Conservation (phyloP, 2,888 invertebrate species). For the Gryllus longicercus region DNA sequence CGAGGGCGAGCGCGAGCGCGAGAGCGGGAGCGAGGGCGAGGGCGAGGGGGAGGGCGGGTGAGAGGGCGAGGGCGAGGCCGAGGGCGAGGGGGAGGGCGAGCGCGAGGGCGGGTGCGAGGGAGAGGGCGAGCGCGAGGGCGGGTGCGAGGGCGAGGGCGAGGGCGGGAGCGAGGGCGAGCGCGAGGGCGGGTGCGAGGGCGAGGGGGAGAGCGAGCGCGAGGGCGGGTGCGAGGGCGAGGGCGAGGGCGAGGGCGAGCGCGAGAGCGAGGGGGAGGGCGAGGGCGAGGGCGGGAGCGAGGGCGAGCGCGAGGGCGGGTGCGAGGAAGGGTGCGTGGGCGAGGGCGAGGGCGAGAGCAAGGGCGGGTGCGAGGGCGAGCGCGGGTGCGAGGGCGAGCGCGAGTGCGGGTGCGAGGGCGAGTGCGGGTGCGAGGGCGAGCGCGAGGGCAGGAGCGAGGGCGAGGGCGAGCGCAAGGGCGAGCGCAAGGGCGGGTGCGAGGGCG, state of each 20-base stretch:
- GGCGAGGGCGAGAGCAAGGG: not conserved
- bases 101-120: not conserved
- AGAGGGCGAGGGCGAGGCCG: not conserved
- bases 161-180: too few species aligned
- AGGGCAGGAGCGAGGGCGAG: fast-evolving
- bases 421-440: too few species aligned
- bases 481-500: not conserved
- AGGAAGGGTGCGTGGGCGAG: too few species aligned
- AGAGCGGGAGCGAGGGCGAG: not conserved
- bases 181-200: not conserved
- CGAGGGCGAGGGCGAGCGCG: too few species aligned
- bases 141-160: not conserved
- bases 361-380: not conserved
- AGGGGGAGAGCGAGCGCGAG: not conserved
- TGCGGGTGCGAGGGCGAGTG: too few species aligned
- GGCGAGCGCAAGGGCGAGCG: not conserved
- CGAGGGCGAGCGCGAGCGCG: not conserved
- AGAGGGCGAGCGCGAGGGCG: not conserved
- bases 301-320: fast-evolving
- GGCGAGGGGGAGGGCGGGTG: not conserved
- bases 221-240: too few species aligned
- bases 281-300: too few species aligned
- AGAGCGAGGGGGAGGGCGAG: too few species aligned
- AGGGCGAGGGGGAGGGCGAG: not conserved
- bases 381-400: too few species aligned